Evolutionary conservation across 2,888 invertebrate genomes (phyloP), one percentile per base, ranked within the genome.

Genomic region (Philereme transversata): DNA sequence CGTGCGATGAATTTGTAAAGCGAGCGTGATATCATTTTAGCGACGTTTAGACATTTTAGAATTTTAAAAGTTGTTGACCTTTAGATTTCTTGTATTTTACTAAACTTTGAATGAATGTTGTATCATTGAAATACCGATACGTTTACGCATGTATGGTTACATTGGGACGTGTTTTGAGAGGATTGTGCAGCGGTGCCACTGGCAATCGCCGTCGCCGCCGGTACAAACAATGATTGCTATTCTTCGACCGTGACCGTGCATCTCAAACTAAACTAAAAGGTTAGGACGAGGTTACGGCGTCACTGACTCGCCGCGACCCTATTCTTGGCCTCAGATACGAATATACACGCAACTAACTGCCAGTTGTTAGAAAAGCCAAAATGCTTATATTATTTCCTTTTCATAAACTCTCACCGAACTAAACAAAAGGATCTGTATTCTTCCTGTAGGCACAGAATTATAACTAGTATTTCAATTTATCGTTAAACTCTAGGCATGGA

Each of bases 1-100:
- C 64, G 68, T 62, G 68, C 60, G 35, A 56, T 57, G 66, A 64
- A 66, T 68, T 64, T 66, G 60, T 55, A 60, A 59, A 34, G 57
- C 57, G 36, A 64, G 50, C 65, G 63, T 65, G 65, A 63, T 63
- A 61, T 60, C 52, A 62, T 62, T 63, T 58, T 55, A 57, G 61
- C 57, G 56, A 55, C 43, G 57, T 45, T 53, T 51, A 55, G 22
- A 22, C 36, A 57, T 52, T 56, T 51, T 9, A 40, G 46, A 36
- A 44, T 56, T 36, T 51, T 51, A 11, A 46, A 54, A 48, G 62
- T 49, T 58, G 51, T 55, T 62, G 55, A 62, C 54, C 51, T 62
- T 44, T 54, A 48, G 41, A 53, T 33, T 41, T 10, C n/a, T 22
- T 22, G 22, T 5, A 45, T 10, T 45, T 7, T 44, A 7, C 8